phyloP scores from a whole-genome alignment of 2,888 invertebrate species.

The Caenorhabditis uteleia region DNA sequence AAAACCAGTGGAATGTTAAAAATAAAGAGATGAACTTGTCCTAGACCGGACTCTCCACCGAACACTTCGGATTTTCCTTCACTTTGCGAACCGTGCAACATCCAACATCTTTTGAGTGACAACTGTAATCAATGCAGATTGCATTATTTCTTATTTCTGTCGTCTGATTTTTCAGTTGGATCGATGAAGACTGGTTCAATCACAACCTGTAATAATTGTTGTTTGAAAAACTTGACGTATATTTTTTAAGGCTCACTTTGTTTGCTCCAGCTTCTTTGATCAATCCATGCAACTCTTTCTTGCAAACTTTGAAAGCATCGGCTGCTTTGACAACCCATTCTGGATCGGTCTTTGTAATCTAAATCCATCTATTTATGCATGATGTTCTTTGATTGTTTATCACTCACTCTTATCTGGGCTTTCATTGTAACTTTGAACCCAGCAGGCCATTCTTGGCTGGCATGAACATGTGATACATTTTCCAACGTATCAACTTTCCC shows the following conservation, averaged over 20 bases:
- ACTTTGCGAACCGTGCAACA: slow-evolving; percentile 22
- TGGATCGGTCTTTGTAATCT: slow-evolving; percentile 23
- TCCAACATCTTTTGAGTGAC: slow-evolving; percentile 31
- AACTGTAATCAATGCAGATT: slow-evolving; percentile 25
- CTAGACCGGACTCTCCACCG: too few relatives aligned
- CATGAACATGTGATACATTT: slow-evolving; percentile 32
- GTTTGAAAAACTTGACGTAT: too few relatives aligned
- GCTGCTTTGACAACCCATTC: slow-evolving; percentile 20
- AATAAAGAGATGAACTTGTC: too few relatives aligned
- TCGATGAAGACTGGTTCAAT: slow-evolving; percentile 34
- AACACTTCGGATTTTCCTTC: too few relatives aligned
- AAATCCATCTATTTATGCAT: too few relatives aligned
- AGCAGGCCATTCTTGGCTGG: slow-evolving; percentile 22
- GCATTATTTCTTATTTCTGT: slow-evolving; percentile 2
- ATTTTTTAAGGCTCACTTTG: slow-evolving; percentile 20
- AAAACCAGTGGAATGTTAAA: too few relatives aligned
- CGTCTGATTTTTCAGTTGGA: slow-evolving; percentile 4
- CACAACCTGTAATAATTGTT: too few relatives aligned
- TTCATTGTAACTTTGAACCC: slow-evolving; percentile 30
- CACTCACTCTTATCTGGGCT: slow-evolving; percentile 27
- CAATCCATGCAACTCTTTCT: slow-evolving; percentile 10
- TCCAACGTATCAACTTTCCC: slow-evolving; percentile 10
- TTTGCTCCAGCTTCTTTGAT: slow-evolving; percentile 22
- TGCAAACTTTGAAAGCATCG: slow-evolving; percentile 8
- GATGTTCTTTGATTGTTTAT: too few relatives aligned